Evolutionary conservation across 2,888 invertebrate species (phyloP).

Genomic region (Campoletis raptor): DNA sequence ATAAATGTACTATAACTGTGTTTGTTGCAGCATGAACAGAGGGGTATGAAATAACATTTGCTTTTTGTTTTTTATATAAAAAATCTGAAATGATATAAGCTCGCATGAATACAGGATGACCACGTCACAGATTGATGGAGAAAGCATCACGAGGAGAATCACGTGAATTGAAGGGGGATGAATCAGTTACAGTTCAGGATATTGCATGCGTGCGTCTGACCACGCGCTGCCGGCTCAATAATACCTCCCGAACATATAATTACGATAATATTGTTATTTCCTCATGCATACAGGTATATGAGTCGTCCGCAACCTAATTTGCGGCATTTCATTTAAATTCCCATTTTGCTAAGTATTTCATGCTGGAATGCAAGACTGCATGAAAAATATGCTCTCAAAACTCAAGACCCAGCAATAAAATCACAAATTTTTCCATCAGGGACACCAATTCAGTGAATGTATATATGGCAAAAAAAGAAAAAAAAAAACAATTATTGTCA

Average conservation of each 20-base stretch:
- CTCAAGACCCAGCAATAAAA: background rate
- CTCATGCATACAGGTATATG: background rate
- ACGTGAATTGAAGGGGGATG: constrained; percentile 7
- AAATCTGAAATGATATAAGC: background rate
- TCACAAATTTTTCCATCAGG: background rate
- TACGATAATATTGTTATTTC: constrained; percentile 12
- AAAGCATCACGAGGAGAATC: constrained; percentile 18
- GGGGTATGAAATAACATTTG: background rate
- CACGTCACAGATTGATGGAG: constrained; percentile 18
- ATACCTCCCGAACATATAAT: constrained; percentile 18
- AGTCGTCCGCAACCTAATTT: background rate
- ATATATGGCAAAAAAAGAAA: background rate
- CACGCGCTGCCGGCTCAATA: constrained; percentile 11
- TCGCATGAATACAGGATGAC: background rate
- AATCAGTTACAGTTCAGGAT: constrained; percentile 33
- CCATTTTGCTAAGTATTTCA: background rate
- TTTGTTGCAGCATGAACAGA: background rate
- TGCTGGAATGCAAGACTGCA: background rate
- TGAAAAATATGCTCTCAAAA: background rate
- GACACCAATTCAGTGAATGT: background rate
- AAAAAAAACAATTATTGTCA: background rate
- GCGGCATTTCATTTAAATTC: background rate
- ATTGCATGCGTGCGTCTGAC: constrained; percentile 1
- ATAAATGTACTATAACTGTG: too few relatives aligned
- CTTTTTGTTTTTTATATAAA: background rate